These are phyloP conservation scores for Lamellibrachia luymesi DNA, from an alignment of 1,140 invertebrate species.

Conservation along the genomic window DNA sequence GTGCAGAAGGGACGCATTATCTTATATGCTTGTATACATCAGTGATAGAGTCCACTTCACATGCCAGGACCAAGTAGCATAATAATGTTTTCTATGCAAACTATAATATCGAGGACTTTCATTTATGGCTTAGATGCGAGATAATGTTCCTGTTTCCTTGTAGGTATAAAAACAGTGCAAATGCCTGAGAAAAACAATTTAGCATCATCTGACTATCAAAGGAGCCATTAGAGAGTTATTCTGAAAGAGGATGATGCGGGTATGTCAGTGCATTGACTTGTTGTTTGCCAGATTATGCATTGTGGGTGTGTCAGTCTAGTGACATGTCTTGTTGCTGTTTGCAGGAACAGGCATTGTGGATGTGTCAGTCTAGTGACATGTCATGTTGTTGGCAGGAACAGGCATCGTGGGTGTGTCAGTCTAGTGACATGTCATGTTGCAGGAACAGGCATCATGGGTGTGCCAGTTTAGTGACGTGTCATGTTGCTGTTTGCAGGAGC, in stretches of 20 bases:
- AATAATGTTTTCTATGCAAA: no score
- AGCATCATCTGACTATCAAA: no score
- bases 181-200: no score
- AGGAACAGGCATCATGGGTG: not conserved
- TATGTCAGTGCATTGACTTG: not conserved
- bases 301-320: not conserved
- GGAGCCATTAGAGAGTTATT: not conserved
- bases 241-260: not conserved
- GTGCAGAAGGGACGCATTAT: not conserved
- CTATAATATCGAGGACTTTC: no score
- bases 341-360: not conserved
- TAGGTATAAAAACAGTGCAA: no score
- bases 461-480: not conserved
- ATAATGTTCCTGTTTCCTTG: no score
- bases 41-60: no score
- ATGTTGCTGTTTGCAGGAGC: conserved; percentile 54
- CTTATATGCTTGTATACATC: not conserved
- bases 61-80: not conserved
- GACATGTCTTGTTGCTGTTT: not conserved
- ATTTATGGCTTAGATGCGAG: no score
- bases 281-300: conserved; percentile 64
- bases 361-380: not conserved
- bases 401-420: conserved; percentile 52
- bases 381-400: conserved; percentile 59
- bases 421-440: not conserved